Base-by-base conservation (phyloP, 2,113 vertebrate species). In the Hippocampus abdominalis region DNA sequence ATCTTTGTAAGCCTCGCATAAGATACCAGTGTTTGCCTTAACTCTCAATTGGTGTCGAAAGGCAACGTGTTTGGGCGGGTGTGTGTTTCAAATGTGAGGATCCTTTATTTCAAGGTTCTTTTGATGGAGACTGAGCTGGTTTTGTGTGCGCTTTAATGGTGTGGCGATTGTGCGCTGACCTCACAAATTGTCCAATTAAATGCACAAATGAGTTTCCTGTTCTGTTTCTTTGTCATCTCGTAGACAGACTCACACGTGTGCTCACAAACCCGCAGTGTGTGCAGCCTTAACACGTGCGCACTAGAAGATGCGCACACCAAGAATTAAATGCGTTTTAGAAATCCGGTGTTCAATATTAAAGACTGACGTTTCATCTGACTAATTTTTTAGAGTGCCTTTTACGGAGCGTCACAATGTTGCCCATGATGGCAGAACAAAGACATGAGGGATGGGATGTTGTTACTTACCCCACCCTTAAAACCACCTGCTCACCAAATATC, bases 1-100 rank as follows among this genome's bases (percentile, higher is more conserved):
- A 77, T 84, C 88, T 85, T 89, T 89, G 88, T 90, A 75, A 63
- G 44, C 44, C 20, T 11, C 74, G 81, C 71, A 88, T 81, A 85
- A 82, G 77, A 87, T 82, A 69, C 73, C 76, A 77, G 79, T 88
- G 87, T 89, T 85, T 77, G 66, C 71, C 69, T 74, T 18, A 51
- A 73, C 75, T 80, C 73, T 73, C 79, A 79, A 48, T 74, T 79
- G 68, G 79, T 73, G 74, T 86, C 80, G 82, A 83, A 81, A 85
- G 84, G 68, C 36, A n/a, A 76, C 72, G 70, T 86, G 80, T 87
- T 84, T 59, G 39, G 72, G 74, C 62, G 63, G 73, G 49, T 76
- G 71, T 68, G 74, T 63, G 51, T 65, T 40, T 49, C 40, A 62
- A 75, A 71, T 79, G 66, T 75, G 66, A 21, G 70, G 72, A 78